phyloP scores from a whole-genome alignment of 2,888 invertebrate species.

The Antitype chi region DNA sequence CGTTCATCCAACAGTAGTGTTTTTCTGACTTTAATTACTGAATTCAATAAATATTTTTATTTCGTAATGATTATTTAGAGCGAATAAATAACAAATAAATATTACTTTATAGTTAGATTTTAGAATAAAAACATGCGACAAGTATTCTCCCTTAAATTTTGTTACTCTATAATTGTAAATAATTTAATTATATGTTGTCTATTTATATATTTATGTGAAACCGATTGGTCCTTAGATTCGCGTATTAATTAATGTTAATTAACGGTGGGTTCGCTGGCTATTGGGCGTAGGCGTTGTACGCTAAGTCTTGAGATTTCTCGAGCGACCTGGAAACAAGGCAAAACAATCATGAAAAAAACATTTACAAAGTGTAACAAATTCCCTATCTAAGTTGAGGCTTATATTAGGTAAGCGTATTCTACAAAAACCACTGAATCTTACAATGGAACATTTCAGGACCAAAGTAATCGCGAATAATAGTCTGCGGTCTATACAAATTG shows the following conservation, averaged over 20 bases:
- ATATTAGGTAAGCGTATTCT: constrained; percentile 8
- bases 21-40: constrained; percentile 40
- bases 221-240: constrained; percentile 67
- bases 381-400: constrained; percentile 7
- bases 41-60: constrained; percentile 26
- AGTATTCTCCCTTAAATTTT: constrained; percentile 56
- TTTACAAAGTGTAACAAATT: neutral
- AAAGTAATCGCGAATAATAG: neutral
- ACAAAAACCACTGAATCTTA: neutral
- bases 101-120: constrained; percentile 22
- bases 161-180: constrained; percentile 63
- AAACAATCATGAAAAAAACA: constrained; percentile 27
- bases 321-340: constrained; percentile 84
- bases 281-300: constrained; percentile 91
- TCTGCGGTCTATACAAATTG: constrained; percentile 1
- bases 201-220: constrained; percentile 63
- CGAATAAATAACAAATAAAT: constrained; percentile 34
- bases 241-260: constrained; percentile 59
- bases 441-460: neutral
- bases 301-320: constrained; percentile 90
- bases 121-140: constrained; percentile 25
- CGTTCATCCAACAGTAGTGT: constrained; percentile 27
- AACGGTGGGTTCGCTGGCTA: constrained; percentile 80
- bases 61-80: constrained; percentile 26
- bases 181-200: constrained; percentile 64